Evolutionary conservation across 2,888 invertebrate genomes (phyloP).

Genomic region (Prosopocoilus inquinatus): DNA sequence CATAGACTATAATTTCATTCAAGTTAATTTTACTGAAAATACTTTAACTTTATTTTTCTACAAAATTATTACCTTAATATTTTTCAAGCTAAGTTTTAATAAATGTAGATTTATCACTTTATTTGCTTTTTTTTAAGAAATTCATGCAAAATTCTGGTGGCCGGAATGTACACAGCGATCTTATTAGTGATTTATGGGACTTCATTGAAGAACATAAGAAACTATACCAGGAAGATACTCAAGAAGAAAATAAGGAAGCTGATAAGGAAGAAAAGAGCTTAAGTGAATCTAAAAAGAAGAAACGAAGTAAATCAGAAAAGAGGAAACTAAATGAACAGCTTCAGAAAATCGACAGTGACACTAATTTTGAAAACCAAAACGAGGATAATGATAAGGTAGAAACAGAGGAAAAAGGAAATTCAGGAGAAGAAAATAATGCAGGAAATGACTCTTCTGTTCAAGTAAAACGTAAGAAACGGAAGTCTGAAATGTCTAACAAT

Average conservation of each 20-base stretch:
- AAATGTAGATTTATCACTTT: too few relatives aligned
- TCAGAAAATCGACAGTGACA: slow-evolving; percentile 13
- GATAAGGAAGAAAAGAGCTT: slow-evolving; percentile 51
- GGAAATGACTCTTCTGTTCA: slow-evolving; percentile 10
- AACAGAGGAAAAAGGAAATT: slow-evolving; percentile 38
- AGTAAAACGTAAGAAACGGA: too few relatives aligned
- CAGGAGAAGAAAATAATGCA: slow-evolving; percentile 48
- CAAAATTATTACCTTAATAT: slow-evolving; percentile 10
- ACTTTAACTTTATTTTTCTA: background rate
- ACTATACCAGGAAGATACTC: background rate
- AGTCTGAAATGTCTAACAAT: too few relatives aligned
- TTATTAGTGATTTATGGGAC: slow-evolving; percentile 70
- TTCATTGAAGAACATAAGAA: slow-evolving; percentile 45
- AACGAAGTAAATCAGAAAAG: slow-evolving; percentile 51
- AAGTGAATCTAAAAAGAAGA: slow-evolving; percentile 44
- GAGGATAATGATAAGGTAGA: slow-evolving; percentile 21
- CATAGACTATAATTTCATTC: too few relatives aligned
- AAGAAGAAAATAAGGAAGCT: slow-evolving; percentile 29
- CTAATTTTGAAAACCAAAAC: slow-evolving; percentile 24
- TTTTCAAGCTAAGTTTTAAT: background rate
- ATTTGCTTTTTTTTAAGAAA: slow-evolving; percentile 55
- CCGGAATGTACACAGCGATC: slow-evolving; percentile 55
- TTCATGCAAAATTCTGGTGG: slow-evolving; percentile 66
- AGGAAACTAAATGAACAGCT: slow-evolving; percentile 53
- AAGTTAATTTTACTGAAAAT: too few relatives aligned